Base-by-base conservation (phyloP, 2,113 vertebrate genomes). In the Rhombomys opimus region DNA sequence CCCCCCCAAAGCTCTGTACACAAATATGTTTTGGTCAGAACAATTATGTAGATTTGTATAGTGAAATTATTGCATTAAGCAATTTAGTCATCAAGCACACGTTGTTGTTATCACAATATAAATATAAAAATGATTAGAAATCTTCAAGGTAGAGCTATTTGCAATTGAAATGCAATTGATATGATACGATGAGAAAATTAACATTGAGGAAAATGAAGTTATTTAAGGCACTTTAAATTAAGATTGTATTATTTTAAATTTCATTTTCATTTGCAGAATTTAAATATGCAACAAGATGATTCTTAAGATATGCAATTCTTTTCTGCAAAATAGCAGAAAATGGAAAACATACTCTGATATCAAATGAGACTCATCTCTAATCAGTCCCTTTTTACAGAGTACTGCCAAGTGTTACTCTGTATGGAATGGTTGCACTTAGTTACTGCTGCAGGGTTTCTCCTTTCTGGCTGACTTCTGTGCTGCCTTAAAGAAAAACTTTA, bases 141-240 rank as follows among this genome's bases (percentile, higher is more conserved):
- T 98, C 94, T 97, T 96, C 92, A 92, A 95, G 68, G 38, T 41
- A 97, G 96, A 96, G 90, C 8, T 92, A 98, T 98, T 98, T 98
- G 97, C 98, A 98, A 98, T 98, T 93, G 94, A 98, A 98, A 98
- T 98, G 97, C 96, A 97, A 98, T 97, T 97, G 97, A 97, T 89
- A 86, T 94, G 92, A 97, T 95, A 97, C 41, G 67, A 97, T 90
- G 89, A 98, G 92, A 75, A 98, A 98, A 98, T 97, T 88, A 98
- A 96, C 97, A 84, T 91, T 96, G 91, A 97, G 72, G 86, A 94
- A 97, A 98, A 97, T 96, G 93, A 98, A 84, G 95, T 91, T 97
- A 94, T 95, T 98, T 96, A 92, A 97, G 98, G 97, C 93, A 96
- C 17, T 92, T 97, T 93, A 95, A 95, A 90, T 94, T 95, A 70